Conservation (phyloP, 2,888 invertebrate species). For the Volucella inflata region DNA sequence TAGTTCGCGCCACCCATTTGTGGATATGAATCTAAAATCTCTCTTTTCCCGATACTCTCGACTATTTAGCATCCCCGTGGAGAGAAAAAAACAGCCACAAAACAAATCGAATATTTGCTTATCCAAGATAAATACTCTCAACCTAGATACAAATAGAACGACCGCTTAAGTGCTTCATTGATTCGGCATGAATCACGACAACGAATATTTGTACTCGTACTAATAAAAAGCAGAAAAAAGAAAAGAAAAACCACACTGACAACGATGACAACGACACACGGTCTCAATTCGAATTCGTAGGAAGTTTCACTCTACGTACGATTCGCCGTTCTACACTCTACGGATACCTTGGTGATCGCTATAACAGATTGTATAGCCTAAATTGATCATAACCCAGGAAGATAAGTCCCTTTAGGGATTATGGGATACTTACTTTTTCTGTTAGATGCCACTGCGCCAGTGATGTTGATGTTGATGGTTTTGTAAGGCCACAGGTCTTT, state of each 20-base stretch:
- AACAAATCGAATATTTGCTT: slow-evolving; percentile 18
- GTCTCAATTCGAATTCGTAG: slow-evolving; percentile 54
- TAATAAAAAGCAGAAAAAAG: slow-evolving; percentile 13
- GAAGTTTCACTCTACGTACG: slow-evolving; percentile 23
- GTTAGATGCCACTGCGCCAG: not conserved
- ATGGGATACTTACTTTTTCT: not conserved
- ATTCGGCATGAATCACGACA: slow-evolving; percentile 74
- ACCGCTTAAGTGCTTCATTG: slow-evolving; percentile 68
- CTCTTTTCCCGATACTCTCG: slow-evolving; percentile 10
- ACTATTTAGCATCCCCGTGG: slow-evolving; percentile 42
- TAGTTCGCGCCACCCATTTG: slow-evolving; percentile 5
- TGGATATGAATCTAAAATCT: slow-evolving; percentile 66
- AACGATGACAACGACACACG: slow-evolving; percentile 32
- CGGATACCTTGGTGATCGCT: slow-evolving; percentile 17
- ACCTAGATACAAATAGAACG: slow-evolving; percentile 70
- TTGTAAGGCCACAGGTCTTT: not conserved
- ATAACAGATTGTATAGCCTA: slow-evolving; percentile 38
- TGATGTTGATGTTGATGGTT: too few species aligned
- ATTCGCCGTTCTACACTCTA: not conserved
- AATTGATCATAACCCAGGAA: slow-evolving; percentile 65
- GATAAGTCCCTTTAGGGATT: slow-evolving; percentile 51
- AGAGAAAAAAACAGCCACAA: slow-evolving; percentile 24
- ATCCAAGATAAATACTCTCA: slow-evolving; percentile 51
- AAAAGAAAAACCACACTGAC: not conserved
- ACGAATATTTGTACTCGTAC: slow-evolving; percentile 28